phyloP scores from a whole-genome alignment of 2,797 vertebrate genomes.

The Setipinna tenuifilis region DNA sequence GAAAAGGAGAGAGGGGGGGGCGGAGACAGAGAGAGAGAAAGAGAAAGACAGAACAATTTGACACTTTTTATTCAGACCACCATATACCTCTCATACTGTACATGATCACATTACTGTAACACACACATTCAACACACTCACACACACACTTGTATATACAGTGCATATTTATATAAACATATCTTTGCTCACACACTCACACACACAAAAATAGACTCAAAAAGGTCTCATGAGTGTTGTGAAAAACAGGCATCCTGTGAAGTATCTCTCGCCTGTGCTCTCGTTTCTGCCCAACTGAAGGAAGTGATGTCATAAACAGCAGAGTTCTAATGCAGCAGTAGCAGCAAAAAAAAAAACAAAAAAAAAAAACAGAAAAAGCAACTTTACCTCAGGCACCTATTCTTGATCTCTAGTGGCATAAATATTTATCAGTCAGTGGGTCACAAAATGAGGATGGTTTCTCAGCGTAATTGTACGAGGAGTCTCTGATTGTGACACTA shows the following conservation, averaged over 20 bases:
- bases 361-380: background rate
- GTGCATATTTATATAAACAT: no score
- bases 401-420: background rate
- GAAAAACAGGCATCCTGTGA: conserved; percentile 1
- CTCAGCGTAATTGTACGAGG: background rate
- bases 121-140: conserved; percentile 24
- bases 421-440: conserved; percentile 14
- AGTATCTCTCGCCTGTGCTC: background rate
- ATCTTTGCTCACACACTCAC: conserved; percentile 37
- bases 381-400: conserved; percentile 3
- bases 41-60: no score
- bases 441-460: conserved; percentile 16
- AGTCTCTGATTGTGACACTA: background rate
- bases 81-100: no score
- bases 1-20: no score
- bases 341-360: no score
- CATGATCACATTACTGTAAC: background rate
- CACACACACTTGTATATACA: background rate
- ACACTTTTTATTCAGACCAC: no score
- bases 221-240: background rate
- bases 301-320: background rate
- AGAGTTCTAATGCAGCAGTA: background rate
- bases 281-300: background rate
- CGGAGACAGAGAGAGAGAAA: no score
- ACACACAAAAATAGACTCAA: conserved; percentile 32